Conservation (phyloP, 2,113 vertebrate species). For the Podiceps cristatus region DNA sequence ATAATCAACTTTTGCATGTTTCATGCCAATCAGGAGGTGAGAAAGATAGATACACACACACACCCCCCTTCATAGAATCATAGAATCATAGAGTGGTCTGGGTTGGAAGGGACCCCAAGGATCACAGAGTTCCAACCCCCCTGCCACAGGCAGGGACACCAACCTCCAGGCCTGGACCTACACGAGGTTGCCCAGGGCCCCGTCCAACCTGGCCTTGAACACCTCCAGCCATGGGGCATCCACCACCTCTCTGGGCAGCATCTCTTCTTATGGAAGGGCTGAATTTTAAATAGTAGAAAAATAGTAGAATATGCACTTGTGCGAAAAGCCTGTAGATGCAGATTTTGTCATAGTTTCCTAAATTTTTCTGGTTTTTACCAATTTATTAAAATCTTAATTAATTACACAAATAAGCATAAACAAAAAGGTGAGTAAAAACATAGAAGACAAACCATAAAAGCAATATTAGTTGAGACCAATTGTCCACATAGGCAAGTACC, state of each 20-base stretch:
- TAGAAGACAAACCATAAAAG: not conserved
- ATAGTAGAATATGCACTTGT: not conserved
- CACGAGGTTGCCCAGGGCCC: too few relatives aligned
- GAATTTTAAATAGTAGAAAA: not conserved
- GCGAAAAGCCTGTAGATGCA: not conserved
- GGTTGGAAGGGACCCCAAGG: too few relatives aligned
- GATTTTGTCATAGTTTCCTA: not conserved
- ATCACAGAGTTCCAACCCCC: too few relatives aligned
- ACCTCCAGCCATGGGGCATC: too few relatives aligned
- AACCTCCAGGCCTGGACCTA: too few relatives aligned
- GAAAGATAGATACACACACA: not conserved
- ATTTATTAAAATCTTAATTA: not conserved
- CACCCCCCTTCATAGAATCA: too few relatives aligned
- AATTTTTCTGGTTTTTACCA: not conserved
- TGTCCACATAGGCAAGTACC: not conserved
- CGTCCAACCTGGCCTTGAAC: too few relatives aligned
- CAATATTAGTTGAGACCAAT: not conserved
- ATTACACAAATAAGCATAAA: not conserved
- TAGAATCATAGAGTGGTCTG: too few relatives aligned
- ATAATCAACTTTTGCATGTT: not conserved
- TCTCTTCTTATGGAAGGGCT: not conserved
- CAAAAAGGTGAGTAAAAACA: not conserved
- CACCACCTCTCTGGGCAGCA: too few relatives aligned
- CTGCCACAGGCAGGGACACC: too few relatives aligned
- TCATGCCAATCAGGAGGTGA: not conserved